Evolutionary conservation across 2,888 invertebrate species (phyloP).

Genomic region (Sclerodermus sp.): DNA sequence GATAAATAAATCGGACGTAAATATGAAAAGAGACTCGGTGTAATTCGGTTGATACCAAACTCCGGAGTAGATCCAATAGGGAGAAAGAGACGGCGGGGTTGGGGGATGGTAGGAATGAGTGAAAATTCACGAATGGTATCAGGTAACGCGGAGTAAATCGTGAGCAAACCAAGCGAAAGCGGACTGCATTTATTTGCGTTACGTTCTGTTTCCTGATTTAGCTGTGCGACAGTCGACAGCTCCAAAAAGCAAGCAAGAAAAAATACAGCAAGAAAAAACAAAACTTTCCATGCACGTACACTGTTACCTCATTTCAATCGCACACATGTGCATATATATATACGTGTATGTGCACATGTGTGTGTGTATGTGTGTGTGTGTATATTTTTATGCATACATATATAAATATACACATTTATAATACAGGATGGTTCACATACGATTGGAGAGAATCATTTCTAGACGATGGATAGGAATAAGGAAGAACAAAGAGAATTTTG

Average conservation of each 20-base stretch:
- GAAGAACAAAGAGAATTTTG: no score
- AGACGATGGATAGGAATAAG: no score
- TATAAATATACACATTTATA: constrained; percentile 10
- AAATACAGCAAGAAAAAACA: constrained; percentile 22
- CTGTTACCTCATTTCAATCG: constrained; percentile 51
- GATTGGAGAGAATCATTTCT: no score
- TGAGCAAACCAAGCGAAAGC: constrained; percentile 5
- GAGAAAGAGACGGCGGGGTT: no score
- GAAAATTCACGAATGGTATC: no score
- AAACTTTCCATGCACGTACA: constrained; percentile 52
- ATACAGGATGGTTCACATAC: no score
- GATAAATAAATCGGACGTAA: no score
- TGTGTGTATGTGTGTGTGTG: constrained; percentile 21
- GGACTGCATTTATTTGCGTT: constrained; percentile 18
- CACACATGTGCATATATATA: constrained; percentile 25
- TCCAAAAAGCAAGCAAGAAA: constrained; percentile 26
- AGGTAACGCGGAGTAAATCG: background rate
- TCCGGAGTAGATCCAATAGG: no score
- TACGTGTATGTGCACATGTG: constrained; percentile 25
- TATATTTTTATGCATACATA: constrained; percentile 5
- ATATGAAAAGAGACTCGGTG: no score
- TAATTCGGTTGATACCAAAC: no score
- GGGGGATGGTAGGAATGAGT: no score
- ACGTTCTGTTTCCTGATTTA: constrained; percentile 23
- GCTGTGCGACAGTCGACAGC: constrained; percentile 17